Percentiles rank a stretch among this genome's conserved stretches.
Conservation (phyloP, 2,797 vertebrate genomes). For the Anolis apletophallus region DNA sequence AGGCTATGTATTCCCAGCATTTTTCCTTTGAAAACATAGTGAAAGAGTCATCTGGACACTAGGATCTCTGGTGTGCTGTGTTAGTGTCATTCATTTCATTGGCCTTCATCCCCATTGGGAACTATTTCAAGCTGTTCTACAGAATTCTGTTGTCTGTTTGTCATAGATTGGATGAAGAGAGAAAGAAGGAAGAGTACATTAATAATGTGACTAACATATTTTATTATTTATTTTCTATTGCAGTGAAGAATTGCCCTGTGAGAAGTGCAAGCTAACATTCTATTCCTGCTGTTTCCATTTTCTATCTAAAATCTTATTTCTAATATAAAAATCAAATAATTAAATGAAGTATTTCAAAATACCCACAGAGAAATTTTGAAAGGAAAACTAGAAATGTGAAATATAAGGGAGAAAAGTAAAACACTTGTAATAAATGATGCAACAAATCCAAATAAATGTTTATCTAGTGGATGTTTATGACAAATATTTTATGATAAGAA, state of each 20-base stretch:
- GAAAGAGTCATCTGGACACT: not conserved
- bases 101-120: not conserved
- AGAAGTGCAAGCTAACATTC: not conserved
- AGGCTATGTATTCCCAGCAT: not conserved
- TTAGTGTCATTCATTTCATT: not conserved
- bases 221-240: not conserved
- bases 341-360: not conserved
- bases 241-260: not conserved
- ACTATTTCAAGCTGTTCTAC: not conserved
- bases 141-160: not conserved
- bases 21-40: not conserved
- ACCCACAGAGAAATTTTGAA: not conserved
- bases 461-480: not conserved
- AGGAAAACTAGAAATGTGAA: not conserved
- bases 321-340: not conserved
- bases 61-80: not conserved
- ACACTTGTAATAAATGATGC: not conserved
- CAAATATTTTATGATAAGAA: not conserved
- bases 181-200: not conserved
- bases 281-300: not conserved
- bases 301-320: not conserved
- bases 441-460: not conserved
- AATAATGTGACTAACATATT: not conserved
- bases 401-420: not conserved
- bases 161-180: not conserved